phyloP scores from a whole-genome alignment of 1,140 invertebrate genomes.

The Zaprionus africanus region DNA sequence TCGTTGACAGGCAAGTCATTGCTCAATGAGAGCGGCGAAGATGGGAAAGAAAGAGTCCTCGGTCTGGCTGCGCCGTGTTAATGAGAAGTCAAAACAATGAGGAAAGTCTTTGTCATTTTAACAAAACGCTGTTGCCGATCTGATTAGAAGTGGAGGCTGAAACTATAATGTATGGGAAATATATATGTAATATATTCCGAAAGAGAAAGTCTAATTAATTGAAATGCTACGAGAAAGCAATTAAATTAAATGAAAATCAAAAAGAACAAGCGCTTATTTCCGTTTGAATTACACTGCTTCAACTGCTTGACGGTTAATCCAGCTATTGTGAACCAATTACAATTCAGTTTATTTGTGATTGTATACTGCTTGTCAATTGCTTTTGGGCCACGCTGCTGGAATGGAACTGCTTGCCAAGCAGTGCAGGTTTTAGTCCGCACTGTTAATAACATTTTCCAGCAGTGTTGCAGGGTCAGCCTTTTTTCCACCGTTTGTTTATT shows the following conservation, averaged over 20 bases:
- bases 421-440: too few relatives aligned
- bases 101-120: slow-evolving; percentile 43
- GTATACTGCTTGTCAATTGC: too few relatives aligned
- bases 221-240: slow-evolving; percentile 1
- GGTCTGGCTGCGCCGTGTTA: slow-evolving; percentile 38
- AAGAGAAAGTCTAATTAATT: slow-evolving; percentile 32
- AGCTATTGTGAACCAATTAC: too few relatives aligned
- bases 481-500: too few relatives aligned
- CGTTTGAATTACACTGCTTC: too few relatives aligned
- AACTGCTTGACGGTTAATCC: too few relatives aligned
- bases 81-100: slow-evolving; percentile 71
- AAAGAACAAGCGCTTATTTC: too few relatives aligned
- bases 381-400: too few relatives aligned
- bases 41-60: not conserved
- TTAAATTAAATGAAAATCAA: not conserved
- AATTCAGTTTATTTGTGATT: too few relatives aligned
- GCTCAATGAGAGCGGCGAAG: slow-evolving; percentile 25
- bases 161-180: slow-evolving; percentile 31
- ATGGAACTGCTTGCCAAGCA: too few relatives aligned
- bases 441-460: too few relatives aligned
- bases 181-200: not conserved
- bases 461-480: too few relatives aligned
- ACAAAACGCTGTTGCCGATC: slow-evolving; percentile 45
- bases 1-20: slow-evolving; percentile 74
- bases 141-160: slow-evolving; percentile 25